A percentile compares a stretch with the other conserved stretches of the same genome.
phyloP scores from a whole-genome alignment of 2,888 invertebrate species.

The Metopia argyrocephala region DNA sequence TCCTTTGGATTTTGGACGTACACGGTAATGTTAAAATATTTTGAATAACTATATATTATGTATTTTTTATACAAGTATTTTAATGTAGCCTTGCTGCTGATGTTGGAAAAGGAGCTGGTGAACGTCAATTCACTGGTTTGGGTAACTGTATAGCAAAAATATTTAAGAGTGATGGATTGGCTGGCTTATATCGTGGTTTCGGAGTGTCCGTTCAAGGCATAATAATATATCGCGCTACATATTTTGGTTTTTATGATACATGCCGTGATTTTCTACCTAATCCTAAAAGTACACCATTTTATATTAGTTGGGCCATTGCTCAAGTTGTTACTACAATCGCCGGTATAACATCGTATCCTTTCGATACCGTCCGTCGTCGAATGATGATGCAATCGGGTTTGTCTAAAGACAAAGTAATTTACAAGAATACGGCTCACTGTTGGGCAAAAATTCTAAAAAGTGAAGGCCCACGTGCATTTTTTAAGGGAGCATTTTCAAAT shows the following conservation, averaged over 20 bases:
- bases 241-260: slow-evolving; percentile 96
- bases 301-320: slow-evolving; percentile 64
- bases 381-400: slow-evolving; percentile 99
- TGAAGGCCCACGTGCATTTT: slow-evolving; percentile 91
- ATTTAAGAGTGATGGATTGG: slow-evolving; percentile 89
- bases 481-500: slow-evolving; percentile 96
- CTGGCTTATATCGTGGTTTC: slow-evolving; percentile 65
- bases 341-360: slow-evolving; percentile 94
- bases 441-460: slow-evolving; percentile 88
- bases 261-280: slow-evolving; percentile 92
- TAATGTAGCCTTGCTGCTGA: slow-evolving; percentile 81
- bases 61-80: slow-evolving; percentile 82
- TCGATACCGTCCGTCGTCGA: slow-evolving; percentile 94
- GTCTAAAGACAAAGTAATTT: slow-evolving; percentile 86
- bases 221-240: slow-evolving; percentile 94
- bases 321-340: slow-evolving; percentile 86
- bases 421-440: slow-evolving; percentile 94
- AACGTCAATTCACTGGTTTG: slow-evolving; percentile 91
- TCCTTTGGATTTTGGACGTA: slow-evolving; percentile 94
- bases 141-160: slow-evolving; percentile 90
- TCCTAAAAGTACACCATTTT: slow-evolving; percentile 62
- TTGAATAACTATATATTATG: neutral
- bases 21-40: slow-evolving; percentile 79
- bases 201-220: slow-evolving; percentile 82
- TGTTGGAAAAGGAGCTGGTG: slow-evolving; percentile 87